Conservation (phyloP, 2,113 vertebrate genomes). For the Uria aalge region DNA sequence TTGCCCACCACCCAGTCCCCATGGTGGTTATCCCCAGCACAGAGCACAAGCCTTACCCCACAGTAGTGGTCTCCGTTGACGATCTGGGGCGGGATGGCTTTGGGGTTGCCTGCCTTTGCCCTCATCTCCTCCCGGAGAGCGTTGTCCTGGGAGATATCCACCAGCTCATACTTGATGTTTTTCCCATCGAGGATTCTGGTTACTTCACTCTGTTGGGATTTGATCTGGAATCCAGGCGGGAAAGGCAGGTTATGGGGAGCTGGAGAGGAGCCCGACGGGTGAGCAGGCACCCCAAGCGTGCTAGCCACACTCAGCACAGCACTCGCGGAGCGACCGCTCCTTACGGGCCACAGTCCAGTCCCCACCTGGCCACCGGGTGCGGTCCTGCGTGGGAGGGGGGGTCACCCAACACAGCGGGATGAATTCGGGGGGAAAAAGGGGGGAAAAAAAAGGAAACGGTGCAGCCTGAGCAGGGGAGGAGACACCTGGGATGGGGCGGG, state of each 20-base stretch:
- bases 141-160: constrained; percentile 91
- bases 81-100: constrained; percentile 91
- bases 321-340: accelerated
- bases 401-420: too few species aligned
- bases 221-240: constrained; percentile 75
- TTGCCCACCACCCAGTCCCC: accelerated
- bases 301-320: accelerated
- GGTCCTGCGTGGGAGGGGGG: accelerated
- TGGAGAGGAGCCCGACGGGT: neutral
- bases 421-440: neutral
- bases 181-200: constrained; percentile 91
- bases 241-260: neutral
- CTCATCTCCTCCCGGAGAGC: constrained; percentile 92
- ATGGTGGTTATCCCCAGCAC: accelerated
- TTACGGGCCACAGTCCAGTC: accelerated
- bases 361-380: neutral
- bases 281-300: neutral
- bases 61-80: constrained; percentile 95
- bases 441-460: neutral
- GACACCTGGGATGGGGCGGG: neutral
- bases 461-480: neutral
- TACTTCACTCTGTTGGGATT: constrained; percentile 92
- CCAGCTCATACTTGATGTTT: constrained; percentile 87
- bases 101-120: constrained; percentile 84
- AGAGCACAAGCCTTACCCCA: constrained; percentile 80